These are phyloP conservation scores for Acrocyrtus sp. DNA, from an alignment of 2,888 invertebrate genomes.

Conservation along the genomic window DNA sequence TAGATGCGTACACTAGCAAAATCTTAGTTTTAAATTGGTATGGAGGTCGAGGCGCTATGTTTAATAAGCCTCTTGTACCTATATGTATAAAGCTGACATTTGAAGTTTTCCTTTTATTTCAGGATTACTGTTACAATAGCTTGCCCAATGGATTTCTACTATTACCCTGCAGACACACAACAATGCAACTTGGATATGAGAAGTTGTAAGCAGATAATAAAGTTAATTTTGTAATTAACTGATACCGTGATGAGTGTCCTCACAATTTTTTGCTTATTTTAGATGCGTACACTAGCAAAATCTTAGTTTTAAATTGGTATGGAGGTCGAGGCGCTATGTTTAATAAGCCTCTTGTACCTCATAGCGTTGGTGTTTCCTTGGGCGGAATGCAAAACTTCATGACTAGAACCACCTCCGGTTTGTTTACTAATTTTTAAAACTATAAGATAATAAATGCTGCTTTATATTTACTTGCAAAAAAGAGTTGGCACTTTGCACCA, in stretches of 20 bases:
- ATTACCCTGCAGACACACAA: slow-evolving; percentile 63
- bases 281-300: slow-evolving; percentile 62
- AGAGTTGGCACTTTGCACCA: not conserved
- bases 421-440: slow-evolving; percentile 2
- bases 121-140: slow-evolving; percentile 63
- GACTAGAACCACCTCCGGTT: slow-evolving; percentile 61
- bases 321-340: slow-evolving; percentile 60
- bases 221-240: too few species aligned
- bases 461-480: too few species aligned
- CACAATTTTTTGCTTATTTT: slow-evolving; percentile 10
- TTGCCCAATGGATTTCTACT: slow-evolving; percentile 64
- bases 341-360: slow-evolving; percentile 58
- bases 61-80: slow-evolving; percentile 59
- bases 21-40: slow-evolving; percentile 61
- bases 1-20: slow-evolving; percentile 62
- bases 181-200: slow-evolving; percentile 63
- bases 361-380: slow-evolving; percentile 63
- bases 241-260: too few species aligned
- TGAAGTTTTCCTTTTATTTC: slow-evolving; percentile 21
- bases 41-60: slow-evolving; percentile 59
- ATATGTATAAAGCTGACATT: not conserved
- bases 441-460: too few species aligned
- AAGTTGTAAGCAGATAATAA: slow-evolving; percentile 64
- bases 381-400: slow-evolving; percentile 60
- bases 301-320: slow-evolving; percentile 60